Evolutionary conservation across 2,888 invertebrate species (phyloP), one percentile per base, ranked within the genome.

Genomic region (Ormyrus rosae): DNA sequence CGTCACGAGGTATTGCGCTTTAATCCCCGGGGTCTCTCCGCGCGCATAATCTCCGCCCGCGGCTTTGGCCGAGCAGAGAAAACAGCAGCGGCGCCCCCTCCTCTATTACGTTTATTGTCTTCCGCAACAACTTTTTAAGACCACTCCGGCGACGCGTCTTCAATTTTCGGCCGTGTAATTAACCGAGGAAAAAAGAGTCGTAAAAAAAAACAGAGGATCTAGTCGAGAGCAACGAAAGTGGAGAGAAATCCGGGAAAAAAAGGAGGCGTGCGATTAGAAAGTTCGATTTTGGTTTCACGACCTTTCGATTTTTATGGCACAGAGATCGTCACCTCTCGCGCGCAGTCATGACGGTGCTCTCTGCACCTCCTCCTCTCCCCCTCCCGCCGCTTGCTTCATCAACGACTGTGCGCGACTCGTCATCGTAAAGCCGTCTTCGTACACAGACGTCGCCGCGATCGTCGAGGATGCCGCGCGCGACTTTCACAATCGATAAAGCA

Each of bases 401-500:
- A n/a, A 5, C 34, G 34, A 3, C 45, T 51, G 9, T 58, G 6
- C 51, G 8, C 61, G 61, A 55, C 67, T 53, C 75, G 48, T 76
- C 68, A 53, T n/a, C 34, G 34, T 34, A 34, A 34, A 34, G 34
- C 2, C 34, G 34, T 3, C 34, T 2, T 34, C 34, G 34, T 3
- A 34, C 34, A 34, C 34, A 3, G 34, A 34, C 34, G 34, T 34
- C 48, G 7, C 7, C 46, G 50, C 19, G 58, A 13, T 6, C 50
- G 13, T 51, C 10, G 46, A 7, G 19, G 50, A 64, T 65, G 64
- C 63, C 19, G 34, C 34, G 34, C 48, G 51, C 19, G 50, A 73
- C 79, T 79, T 79, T 79, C 79, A 74, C 79, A 79, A 79, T 74
- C 68, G 74, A 74, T 70, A 64, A 58, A 69, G 46, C 63, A n/a